phyloP scores from a whole-genome alignment of 2,113 vertebrate species.

The Ibidorhyncha struthersii region DNA sequence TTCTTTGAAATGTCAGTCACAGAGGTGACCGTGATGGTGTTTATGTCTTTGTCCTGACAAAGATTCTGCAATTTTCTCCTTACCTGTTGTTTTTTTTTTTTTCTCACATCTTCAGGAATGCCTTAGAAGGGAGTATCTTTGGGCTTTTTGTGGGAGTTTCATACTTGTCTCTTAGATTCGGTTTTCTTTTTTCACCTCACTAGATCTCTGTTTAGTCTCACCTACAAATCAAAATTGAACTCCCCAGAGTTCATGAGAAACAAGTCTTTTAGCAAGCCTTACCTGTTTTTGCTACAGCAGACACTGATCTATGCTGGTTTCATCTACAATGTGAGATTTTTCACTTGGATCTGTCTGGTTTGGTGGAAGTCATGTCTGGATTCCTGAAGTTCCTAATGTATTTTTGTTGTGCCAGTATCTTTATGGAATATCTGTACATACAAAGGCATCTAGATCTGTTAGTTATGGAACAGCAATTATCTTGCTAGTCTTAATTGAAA shows the following conservation, averaged over 20 bases:
- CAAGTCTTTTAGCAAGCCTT: neutral
- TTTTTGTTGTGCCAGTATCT: neutral
- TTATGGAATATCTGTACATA: neutral
- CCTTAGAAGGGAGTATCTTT: neutral
- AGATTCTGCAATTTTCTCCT: neutral
- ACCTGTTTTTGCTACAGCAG: neutral
- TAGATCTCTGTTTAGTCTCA: constrained; percentile 6
- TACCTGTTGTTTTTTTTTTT: neutral
- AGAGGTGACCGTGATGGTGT: neutral
- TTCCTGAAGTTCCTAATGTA: neutral
- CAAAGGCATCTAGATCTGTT: neutral
- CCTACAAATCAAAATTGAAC: neutral
- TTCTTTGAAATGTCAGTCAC: neutral
- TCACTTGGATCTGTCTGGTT: neutral
- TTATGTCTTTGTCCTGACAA: neutral
- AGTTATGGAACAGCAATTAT: neutral
- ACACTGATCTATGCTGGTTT: neutral
- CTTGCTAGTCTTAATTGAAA: neutral
- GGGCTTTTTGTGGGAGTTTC: neutral
- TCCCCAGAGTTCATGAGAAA: neutral
- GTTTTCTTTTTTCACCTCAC: neutral
- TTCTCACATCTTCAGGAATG: neutral
- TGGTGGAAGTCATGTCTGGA: neutral
- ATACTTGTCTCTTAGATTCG: neutral
- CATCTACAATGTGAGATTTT: neutral